Evolutionary conservation across 2,113 vertebrate genomes (phyloP).

Genomic region (Acanthochromis polyacanthus): DNA sequence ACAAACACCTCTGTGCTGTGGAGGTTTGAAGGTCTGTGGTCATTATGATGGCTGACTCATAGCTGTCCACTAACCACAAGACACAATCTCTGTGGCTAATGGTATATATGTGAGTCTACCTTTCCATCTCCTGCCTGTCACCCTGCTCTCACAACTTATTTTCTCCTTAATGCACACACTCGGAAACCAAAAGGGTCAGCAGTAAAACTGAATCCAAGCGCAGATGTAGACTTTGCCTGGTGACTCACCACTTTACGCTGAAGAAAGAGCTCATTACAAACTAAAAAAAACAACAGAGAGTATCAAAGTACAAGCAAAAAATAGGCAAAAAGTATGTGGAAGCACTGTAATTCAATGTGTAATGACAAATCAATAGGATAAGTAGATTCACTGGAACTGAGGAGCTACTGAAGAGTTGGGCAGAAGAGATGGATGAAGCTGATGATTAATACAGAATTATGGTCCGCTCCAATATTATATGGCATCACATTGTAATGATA

Average conservation of each 20-base stretch:
- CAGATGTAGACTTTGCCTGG: constrained; percentile 35
- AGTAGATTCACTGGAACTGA: constrained; percentile 9
- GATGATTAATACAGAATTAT: constrained; percentile 25
- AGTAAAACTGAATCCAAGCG: constrained; percentile 14
- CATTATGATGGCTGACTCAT: constrained; percentile 59
- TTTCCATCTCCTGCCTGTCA: constrained; percentile 25
- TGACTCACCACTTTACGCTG: constrained; percentile 41
- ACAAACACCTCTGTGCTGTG: not conserved
- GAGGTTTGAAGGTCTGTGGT: constrained; percentile 37
- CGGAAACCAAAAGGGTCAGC: constrained; percentile 23
- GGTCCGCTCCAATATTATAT: constrained; percentile 4
- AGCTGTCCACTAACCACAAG: constrained; percentile 31
- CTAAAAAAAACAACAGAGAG: constrained; percentile 4
- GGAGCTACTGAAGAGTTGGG: constrained; percentile 2
- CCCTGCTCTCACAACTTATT: constrained; percentile 7
- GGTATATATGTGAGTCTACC: constrained; percentile 19
- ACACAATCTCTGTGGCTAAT: constrained; percentile 10
- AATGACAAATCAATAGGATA: constrained; percentile 39
- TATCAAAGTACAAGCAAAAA: constrained; percentile 6
- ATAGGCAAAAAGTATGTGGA: not conserved
- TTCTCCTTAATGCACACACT: not conserved
- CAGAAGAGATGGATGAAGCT: constrained; percentile 24
- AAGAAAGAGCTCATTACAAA: constrained; percentile 38
- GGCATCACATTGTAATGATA: constrained; percentile 20
- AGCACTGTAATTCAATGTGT: not conserved